Percentiles rank a stretch among this genome's conserved stretches.
Evolutionary conservation across 2,113 vertebrate species (phyloP).

Genomic region (Caranx melampygus): DNA sequence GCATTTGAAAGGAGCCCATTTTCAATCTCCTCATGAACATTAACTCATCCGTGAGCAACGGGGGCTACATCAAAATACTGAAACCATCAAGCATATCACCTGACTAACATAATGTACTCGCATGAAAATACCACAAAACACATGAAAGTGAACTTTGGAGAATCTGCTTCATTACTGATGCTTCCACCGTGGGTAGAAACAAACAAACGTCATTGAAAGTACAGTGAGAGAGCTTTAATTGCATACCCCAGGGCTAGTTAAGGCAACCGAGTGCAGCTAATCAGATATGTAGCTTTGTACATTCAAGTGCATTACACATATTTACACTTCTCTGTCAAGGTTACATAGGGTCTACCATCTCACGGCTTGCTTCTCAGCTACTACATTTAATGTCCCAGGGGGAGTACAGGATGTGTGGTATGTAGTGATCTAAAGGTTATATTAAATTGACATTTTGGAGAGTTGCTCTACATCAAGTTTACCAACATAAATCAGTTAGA

Average conservation of each 20-base stretch:
- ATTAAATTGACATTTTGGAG: conserved; percentile 31
- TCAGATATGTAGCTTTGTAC: conserved; percentile 10
- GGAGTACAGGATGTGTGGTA: not conserved
- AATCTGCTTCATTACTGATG: conserved; percentile 1
- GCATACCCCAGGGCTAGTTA: not conserved
- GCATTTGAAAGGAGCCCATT: conserved; percentile 53
- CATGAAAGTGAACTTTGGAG: not conserved
- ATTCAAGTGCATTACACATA: conserved; percentile 14
- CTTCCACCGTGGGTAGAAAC: not conserved
- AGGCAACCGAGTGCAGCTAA: not conserved
- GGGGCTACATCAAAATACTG: conserved; percentile 39
- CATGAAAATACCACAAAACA: conserved; percentile 14
- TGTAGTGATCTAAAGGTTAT: conserved; percentile 42
- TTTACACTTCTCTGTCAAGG: conserved; percentile 10
- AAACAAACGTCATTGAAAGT: conserved; percentile 13
- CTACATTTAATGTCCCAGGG: not conserved
- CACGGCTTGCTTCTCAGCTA: conserved; percentile 2
- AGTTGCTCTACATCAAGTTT: conserved; percentile 40
- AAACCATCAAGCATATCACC: conserved; percentile 15
- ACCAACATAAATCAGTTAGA: conserved; percentile 57
- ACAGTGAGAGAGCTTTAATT: conserved; percentile 16
- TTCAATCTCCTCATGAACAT: conserved; percentile 59
- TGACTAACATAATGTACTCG: conserved; percentile 14
- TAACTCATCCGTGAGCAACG: conserved; percentile 54
- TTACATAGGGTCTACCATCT: not conserved